Conservation (phyloP, 2,888 invertebrate genomes). For the Steromphala cineraria region DNA sequence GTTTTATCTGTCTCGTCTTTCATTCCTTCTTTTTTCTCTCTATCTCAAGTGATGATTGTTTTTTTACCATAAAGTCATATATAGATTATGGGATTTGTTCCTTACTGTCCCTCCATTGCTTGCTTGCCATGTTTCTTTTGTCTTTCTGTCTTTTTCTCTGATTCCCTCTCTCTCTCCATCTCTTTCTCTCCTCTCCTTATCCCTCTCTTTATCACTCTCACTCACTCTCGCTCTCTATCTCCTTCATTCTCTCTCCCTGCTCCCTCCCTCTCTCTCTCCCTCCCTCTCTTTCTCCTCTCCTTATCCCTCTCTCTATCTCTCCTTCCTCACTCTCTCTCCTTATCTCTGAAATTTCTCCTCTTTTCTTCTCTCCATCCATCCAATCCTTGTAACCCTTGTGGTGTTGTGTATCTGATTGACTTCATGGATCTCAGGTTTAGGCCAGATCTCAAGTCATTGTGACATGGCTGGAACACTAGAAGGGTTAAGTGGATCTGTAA, state of each 20-base stretch:
- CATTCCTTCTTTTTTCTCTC: background rate
- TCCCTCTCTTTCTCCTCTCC: too few species aligned
- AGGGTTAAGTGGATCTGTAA: too few species aligned
- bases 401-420: background rate
- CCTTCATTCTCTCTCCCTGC: too few species aligned
- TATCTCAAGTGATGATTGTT: background rate
- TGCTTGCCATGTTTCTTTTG: background rate
- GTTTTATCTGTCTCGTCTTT: background rate
- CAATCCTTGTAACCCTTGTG: background rate
- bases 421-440: background rate
- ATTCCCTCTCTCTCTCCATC: too few species aligned
- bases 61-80: too few species aligned
- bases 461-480: too few species aligned
- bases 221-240: background rate
- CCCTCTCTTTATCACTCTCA: constrained; percentile 21
- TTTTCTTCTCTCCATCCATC: too few species aligned
- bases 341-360: background rate
- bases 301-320: too few species aligned
- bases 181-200: constrained; percentile 12
- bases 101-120: background rate
- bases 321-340: too few species aligned
- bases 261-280: too few species aligned
- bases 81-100: too few species aligned
- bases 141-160: background rate
- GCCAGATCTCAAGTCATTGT: too few species aligned